These are phyloP conservation scores for Crepidodera aurea DNA, from an alignment of 2,888 invertebrate species.

Conservation along the genomic window DNA sequence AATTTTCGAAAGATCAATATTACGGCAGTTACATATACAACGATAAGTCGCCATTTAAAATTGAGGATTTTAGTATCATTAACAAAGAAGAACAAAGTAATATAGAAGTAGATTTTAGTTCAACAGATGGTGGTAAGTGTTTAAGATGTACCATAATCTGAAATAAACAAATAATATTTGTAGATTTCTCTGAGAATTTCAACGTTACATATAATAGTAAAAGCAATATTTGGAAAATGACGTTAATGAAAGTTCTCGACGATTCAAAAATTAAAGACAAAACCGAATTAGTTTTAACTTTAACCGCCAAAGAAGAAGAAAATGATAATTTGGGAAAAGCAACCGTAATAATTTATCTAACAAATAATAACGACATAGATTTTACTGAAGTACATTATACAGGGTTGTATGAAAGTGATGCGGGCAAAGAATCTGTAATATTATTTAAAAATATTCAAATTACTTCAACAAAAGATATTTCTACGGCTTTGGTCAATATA, in stretches of 20 bases:
- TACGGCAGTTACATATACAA: slow-evolving; percentile 3
- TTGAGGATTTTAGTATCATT: slow-evolving; percentile 9
- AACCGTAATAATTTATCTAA: slow-evolving; percentile 35
- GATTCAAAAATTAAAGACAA: slow-evolving; percentile 27
- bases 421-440: slow-evolving; percentile 1
- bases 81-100: slow-evolving; percentile 15
- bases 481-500: not conserved
- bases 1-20: slow-evolving; percentile 19
- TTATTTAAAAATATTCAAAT: slow-evolving; percentile 17
- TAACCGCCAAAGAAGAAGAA: slow-evolving; percentile 32
- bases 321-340: slow-evolving; percentile 24
- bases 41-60: not conserved
- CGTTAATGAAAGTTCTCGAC: slow-evolving; percentile 13
- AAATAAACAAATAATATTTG: not conserved
- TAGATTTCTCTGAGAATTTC: slow-evolving; percentile 20
- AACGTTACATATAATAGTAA: not conserved
- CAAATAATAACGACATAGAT: slow-evolving; percentile 3
- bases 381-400: slow-evolving; percentile 25
- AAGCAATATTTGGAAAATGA: slow-evolving; percentile 9
- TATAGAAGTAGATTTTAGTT: not conserved
- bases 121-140: slow-evolving; percentile 14
- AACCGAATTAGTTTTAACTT: slow-evolving; percentile 34
- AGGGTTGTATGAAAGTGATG: slow-evolving; percentile 11
- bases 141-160: not conserved
- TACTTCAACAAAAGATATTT: not conserved